Percentiles rank a stretch among this genome's conserved stretches.
Conservation (phyloP, 2,113 vertebrate species). For the Myotis brandtii region DNA sequence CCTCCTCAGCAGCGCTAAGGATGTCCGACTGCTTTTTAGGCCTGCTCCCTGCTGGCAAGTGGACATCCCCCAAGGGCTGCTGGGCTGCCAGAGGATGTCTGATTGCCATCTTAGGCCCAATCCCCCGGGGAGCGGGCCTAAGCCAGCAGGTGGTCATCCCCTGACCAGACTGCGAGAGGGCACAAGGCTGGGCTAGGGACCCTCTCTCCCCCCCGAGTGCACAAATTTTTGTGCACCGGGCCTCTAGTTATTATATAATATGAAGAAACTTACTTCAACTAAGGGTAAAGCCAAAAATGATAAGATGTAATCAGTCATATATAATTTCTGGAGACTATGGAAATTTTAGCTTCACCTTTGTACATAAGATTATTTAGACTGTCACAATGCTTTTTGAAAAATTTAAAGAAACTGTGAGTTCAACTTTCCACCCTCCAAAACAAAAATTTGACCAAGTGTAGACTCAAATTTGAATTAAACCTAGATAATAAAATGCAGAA, state of each 20-base stretch:
- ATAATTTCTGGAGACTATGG: background rate
- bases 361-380: background rate
- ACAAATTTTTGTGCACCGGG: too few relatives aligned
- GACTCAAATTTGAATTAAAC: background rate
- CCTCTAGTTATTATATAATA: background rate
- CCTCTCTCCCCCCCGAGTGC: too few relatives aligned
- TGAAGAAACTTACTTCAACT: background rate
- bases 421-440: background rate
- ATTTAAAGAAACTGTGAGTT: background rate
- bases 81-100: too few relatives aligned
- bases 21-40: too few relatives aligned
- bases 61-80: too few relatives aligned
- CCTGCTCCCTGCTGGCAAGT: too few relatives aligned
- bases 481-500: background rate
- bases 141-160: too few relatives aligned
- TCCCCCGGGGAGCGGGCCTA: too few relatives aligned
- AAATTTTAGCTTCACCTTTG: background rate
- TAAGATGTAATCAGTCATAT: background rate
- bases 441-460: background rate
- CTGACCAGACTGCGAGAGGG: too few relatives aligned
- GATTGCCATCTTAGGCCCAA: too few relatives aligned
- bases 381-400: background rate
- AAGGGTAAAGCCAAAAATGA: background rate
- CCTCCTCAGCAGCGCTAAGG: too few relatives aligned
- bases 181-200: too few relatives aligned